Base-by-base conservation (phyloP, 2,888 invertebrate species). In the Prenolepis imparis region DNA sequence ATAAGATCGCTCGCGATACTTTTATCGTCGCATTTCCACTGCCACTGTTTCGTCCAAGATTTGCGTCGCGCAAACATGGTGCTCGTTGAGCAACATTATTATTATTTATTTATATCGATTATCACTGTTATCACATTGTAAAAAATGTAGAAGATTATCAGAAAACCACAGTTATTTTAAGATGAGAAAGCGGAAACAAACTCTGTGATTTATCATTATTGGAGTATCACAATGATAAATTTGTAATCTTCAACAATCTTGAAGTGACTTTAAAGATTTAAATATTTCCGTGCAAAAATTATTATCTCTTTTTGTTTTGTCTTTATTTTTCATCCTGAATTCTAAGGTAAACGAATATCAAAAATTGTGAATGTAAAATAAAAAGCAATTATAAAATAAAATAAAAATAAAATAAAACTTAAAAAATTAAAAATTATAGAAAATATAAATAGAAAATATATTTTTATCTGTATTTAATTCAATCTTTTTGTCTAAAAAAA, bases 1-100 rank as follows among this genome's bases (percentile, higher is more conserved):
- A 81, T 82, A 59, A 82, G 61, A 83, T 82, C 59, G 61, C 59
- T 21, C 67, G 67, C 67, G 48, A 81, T 82, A 83, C 67, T 80
- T 83, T 83, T 83, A 80, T 80, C 57, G 36, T 48, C 48, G 81
- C 39, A 24, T 41, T 70, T 41, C 57, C 57, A 44, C 70, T 32
- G 57, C 41, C 55, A 21, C 44, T 24, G 39, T n/a, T 70, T 28
- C n/a, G 39, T 32, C 73, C 8, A 80, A 80, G 78, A 80, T 80
- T 73, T 59, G 32, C 59, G 59, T 59, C 36, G 78, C 28, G 77
- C n/a, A 80, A 80, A 80, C 12, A 73, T 78, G 32, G 18, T 41
- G 41, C 21, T 68, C 28, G 28, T 73, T 55, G n/a, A 80, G 44
- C 73, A 80, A 59, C 44, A 57, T 70, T 21, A 8, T 36, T 28